Evolutionary conservation across 2,113 vertebrate species (phyloP).

Genomic region (Phalacrocorax aristotelis): DNA sequence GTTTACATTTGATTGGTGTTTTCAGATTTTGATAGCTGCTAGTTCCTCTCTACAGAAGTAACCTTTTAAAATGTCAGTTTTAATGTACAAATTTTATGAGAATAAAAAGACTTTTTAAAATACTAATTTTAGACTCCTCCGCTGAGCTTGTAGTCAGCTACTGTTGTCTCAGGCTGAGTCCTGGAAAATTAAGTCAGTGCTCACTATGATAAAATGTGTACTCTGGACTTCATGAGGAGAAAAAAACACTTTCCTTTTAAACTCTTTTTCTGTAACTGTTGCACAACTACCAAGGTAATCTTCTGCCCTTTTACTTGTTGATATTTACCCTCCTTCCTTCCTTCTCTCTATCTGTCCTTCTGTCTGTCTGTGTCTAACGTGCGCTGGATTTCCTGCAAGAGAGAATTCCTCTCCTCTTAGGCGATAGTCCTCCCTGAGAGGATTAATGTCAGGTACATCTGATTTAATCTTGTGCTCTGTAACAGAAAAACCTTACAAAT

Average conservation of each 20-base stretch:
- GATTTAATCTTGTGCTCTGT: constrained; percentile 1
- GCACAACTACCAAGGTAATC: constrained; percentile 8
- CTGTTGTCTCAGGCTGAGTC: constrained; percentile 59
- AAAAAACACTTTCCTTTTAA: constrained; percentile 22
- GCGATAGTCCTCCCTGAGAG: background rate
- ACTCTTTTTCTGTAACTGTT: constrained; percentile 46
- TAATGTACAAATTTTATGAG: constrained; percentile 72
- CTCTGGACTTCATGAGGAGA: constrained; percentile 29
- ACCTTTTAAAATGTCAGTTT: constrained; percentile 73
- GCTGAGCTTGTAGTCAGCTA: constrained; percentile 64
- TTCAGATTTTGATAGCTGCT: constrained; percentile 55
- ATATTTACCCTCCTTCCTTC: constrained; percentile 35
- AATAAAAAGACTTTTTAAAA: constrained; percentile 55
- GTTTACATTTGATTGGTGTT: constrained; percentile 53
- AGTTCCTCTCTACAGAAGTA: constrained; percentile 58
- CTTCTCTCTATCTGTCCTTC: constrained; percentile 12
- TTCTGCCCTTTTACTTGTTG: constrained; percentile 51
- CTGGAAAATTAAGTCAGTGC: constrained; percentile 58
- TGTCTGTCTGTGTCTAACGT: background rate
- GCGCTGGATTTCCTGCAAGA: constrained; percentile 16
- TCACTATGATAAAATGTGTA: constrained; percentile 57
- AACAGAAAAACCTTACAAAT: constrained; percentile 5
- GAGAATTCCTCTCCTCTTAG: background rate
- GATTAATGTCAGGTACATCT: constrained; percentile 12
- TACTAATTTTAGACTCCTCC: constrained; percentile 65